phyloP scores from a whole-genome alignment of 2,113 vertebrate genomes.

The Manacus vitellinus region DNA sequence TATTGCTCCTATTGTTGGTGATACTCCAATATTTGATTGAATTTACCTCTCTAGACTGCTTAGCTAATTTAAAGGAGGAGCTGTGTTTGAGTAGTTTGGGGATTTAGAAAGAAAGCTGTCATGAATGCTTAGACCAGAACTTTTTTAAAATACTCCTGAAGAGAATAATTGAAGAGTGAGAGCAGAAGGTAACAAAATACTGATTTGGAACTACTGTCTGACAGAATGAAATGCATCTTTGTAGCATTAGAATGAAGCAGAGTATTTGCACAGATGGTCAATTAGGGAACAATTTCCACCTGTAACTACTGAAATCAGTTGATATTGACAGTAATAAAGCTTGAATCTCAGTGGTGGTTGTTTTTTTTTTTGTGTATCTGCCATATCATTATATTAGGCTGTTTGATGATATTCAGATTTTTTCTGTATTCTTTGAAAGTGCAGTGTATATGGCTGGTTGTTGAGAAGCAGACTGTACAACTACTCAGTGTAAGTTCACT shows the following conservation, averaged over 20 bases:
- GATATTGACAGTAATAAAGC: slow-evolving; percentile 27
- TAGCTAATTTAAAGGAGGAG: not conserved
- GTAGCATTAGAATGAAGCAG: not conserved
- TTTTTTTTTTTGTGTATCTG: not conserved
- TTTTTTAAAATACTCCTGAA: not conserved
- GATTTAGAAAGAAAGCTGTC: not conserved
- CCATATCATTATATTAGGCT: not conserved
- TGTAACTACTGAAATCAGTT: slow-evolving; percentile 43
- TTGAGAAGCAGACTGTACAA: slow-evolving; percentile 3
- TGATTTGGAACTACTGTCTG: not conserved
- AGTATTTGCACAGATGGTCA: slow-evolving; percentile 38
- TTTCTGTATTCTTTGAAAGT: not conserved
- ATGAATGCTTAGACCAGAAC: not conserved
- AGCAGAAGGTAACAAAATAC: not conserved
- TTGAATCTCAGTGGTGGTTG: not conserved
- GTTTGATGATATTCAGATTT: not conserved
- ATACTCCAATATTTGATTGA: not conserved
- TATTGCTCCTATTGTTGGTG: not conserved
- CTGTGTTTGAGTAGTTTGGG: not conserved
- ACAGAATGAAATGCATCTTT: not conserved
- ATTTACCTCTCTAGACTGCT: not conserved
- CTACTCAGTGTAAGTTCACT: not conserved
- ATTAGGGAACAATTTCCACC: slow-evolving; percentile 45
- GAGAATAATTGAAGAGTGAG: not conserved
- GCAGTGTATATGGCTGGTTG: not conserved